Evolutionary conservation across 2,888 invertebrate genomes (phyloP).

Genomic region (Invenusta paracnida): DNA sequence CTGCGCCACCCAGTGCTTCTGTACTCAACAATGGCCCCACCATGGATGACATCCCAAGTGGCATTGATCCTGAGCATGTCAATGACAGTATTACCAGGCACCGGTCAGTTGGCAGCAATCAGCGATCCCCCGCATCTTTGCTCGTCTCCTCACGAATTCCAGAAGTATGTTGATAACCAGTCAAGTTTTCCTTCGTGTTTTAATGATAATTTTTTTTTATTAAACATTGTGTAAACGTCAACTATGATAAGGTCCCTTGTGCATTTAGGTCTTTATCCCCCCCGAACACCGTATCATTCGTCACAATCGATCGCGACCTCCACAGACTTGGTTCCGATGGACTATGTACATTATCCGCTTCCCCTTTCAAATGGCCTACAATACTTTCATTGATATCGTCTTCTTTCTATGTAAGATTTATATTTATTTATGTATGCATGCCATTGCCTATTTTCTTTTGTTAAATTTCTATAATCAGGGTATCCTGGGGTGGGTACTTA

Average conservation of each 20-base stretch:
- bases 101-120: neutral
- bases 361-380: constrained; percentile 16
- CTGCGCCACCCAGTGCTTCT: neutral
- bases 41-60: neutral
- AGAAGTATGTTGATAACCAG: neutral
- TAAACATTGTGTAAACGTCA: no score
- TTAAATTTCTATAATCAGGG: neutral
- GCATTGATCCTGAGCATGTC: neutral
- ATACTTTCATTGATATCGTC: constrained; percentile 12
- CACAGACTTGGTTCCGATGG: constrained; percentile 7
- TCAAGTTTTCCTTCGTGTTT: no score
- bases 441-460: neutral
- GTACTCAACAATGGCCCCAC: neutral
- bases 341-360: neutral
- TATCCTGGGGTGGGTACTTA: no score
- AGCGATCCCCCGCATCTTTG: neutral
- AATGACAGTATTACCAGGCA: neutral
- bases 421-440: neutral
- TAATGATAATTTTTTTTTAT: no score
- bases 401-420: neutral
- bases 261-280: neutral
- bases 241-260: no score
- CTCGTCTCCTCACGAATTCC: neutral
- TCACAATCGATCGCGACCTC: neutral
- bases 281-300: neutral